Percentiles rank a stretch among this genome's conserved stretches.
These are phyloP conservation scores for Maniola hyperantus DNA, from an alignment of 2,888 invertebrate species.

Conservation along the genomic window DNA sequence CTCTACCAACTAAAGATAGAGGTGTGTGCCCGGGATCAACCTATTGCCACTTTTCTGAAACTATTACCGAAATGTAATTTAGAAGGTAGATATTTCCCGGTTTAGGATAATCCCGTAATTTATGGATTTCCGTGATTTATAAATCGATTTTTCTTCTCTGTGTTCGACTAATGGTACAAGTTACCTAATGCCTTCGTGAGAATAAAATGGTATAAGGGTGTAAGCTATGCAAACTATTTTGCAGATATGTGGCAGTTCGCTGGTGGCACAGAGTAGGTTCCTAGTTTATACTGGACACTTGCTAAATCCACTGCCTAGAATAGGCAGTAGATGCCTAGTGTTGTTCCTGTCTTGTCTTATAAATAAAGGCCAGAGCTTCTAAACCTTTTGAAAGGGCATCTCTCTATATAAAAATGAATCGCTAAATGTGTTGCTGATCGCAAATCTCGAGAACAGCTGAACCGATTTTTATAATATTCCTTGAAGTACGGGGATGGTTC, in stretches of 20 bases:
- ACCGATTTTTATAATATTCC: too few species aligned
- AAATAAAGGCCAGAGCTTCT: constrained; percentile 45
- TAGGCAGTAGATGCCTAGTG: constrained; percentile 18
- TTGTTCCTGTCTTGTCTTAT: constrained; percentile 27
- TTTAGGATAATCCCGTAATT: too few species aligned
- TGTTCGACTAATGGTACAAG: neutral
- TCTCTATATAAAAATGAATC: neutral
- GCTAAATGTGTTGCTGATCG: too few species aligned
- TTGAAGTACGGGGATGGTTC: too few species aligned
- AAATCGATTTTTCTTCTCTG: neutral
- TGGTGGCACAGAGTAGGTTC: neutral
- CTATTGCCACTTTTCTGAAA: too few species aligned
- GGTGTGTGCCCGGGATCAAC: too few species aligned
- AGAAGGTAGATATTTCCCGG: too few species aligned
- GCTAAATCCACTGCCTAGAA: constrained; percentile 22
- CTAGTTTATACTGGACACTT: constrained; percentile 4
- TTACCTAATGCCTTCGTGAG: constrained; percentile 5
- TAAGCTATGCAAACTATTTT: constrained; percentile 1
- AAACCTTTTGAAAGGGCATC: constrained; percentile 43
- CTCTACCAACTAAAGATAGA: too few species aligned
- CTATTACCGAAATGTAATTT: too few species aligned
- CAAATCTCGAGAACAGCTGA: too few species aligned
- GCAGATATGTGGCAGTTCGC: neutral
- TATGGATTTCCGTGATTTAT: neutral
- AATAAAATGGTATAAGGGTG: constrained; percentile 6